Conservation (phyloP, 1,140 invertebrate species). For the Globodera ellingtonae region DNA sequence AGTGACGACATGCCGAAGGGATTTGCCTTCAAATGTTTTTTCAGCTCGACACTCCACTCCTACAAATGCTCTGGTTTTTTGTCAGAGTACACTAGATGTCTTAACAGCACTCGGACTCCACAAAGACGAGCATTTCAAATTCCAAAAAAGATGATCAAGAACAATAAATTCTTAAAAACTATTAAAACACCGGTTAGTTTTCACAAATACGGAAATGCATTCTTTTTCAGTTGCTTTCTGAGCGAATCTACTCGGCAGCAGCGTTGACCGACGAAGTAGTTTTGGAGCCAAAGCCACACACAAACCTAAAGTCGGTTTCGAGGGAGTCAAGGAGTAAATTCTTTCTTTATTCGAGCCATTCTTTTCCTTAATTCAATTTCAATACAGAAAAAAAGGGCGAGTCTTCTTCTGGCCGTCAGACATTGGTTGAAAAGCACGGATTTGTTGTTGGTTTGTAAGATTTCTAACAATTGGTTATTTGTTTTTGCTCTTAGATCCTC, state of each 20-base stretch:
- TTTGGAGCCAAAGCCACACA: conserved; percentile 23
- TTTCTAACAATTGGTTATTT: neutral
- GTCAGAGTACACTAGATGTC: conserved; percentile 88
- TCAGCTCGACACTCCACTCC: conserved; percentile 67
- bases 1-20: conserved; percentile 62
- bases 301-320: conserved; percentile 9
- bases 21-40: neutral
- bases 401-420: conserved; percentile 3
- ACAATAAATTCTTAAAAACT: conserved; percentile 31
- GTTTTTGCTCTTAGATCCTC: conserved; percentile 18
- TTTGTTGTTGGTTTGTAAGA: conserved; percentile 32
- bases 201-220: neutral
- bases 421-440: conserved; percentile 43
- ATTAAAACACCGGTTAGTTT: conserved; percentile 39
- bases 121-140: conserved; percentile 75
- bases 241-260: conserved; percentile 33
- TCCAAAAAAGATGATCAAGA: conserved; percentile 69
- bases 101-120: conserved; percentile 75
- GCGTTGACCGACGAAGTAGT: conserved; percentile 17
- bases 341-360: neutral
- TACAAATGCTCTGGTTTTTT: conserved; percentile 81
- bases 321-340: conserved; percentile 10
- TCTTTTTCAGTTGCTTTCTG: conserved; percentile 22
- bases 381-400: neutral
- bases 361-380: conserved; percentile 3